Base-by-base conservation (phyloP, 2,888 invertebrate genomes). In the Synergus itoensis region DNA sequence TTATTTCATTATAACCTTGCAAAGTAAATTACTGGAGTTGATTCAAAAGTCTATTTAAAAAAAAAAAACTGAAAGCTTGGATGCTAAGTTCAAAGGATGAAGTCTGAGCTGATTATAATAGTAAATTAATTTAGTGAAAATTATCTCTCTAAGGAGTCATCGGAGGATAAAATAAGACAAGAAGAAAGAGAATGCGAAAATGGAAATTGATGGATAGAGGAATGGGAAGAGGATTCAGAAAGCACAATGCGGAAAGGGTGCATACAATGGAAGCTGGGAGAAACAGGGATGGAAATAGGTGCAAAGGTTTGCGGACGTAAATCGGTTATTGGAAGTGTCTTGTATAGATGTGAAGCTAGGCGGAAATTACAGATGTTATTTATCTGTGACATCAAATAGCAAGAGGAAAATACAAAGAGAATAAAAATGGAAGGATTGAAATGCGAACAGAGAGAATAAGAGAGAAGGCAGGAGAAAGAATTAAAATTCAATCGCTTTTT, bases 331-430 rank as follows among this genome's bases (percentile, higher is more conserved):
- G 73, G 36, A 53, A 73, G 53, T 73, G 36, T 36, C 53, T 28
- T 11, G 73, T 73, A 53, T 62, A 63, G 67, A 21, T 77, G 67
- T 75, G 79, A 78, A 78, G 62, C 62, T 69, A 45, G 63, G 63
- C 69, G 53, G 63, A 63, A 67, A 79, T 77, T 53, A 77, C 65
- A 67, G 77, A 76, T 62, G 76, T 62, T 81, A 76, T 81, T 81
- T 79, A 79, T 77, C 65, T 62, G 67, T 67, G 75, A 77, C 80
- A 76, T 65, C 79, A 21, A 53, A 21, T 60, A 16, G 36, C 14
- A n/a, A 62, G 48, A 60, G 62, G 64, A 57, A 28, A 53, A 64
- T 63, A 64, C 62, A 77, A 28, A 41, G 16, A 45, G 11, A 62
- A 41, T 36, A 16, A 63, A 28, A 45, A 43, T 18, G 11, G 5